phyloP scores from a whole-genome alignment of 1,140 invertebrate species.

The Drosophila asahinai region DNA sequence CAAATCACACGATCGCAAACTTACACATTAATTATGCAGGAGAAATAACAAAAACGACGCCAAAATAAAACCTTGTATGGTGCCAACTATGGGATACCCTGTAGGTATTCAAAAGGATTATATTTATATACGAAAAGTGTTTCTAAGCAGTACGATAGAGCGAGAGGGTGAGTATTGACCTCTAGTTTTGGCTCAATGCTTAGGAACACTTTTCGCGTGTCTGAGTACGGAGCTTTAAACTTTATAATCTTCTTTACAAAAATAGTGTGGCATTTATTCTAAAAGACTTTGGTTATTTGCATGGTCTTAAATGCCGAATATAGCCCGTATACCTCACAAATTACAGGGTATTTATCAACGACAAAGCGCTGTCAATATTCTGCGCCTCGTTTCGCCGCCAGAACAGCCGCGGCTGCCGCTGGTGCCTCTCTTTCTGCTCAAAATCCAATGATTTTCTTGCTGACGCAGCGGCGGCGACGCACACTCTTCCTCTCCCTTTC shows the following conservation, averaged over 20 bases:
- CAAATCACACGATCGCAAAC: conserved; percentile 47
- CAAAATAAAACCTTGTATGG: conserved; percentile 18
- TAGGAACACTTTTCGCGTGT: too few species aligned
- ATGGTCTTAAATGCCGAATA: not conserved
- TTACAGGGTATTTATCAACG: conserved; percentile 27
- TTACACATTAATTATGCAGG: conserved; percentile 45
- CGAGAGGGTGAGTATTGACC: too few species aligned
- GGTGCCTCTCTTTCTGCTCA: not conserved
- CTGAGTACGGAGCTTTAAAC: too few species aligned
- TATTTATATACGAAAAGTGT: too few species aligned
- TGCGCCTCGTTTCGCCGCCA: conserved; percentile 29
- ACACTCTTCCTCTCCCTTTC: conserved; percentile 2
- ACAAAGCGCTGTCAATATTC: conserved; percentile 32
- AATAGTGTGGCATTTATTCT: too few species aligned
- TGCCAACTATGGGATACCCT: conserved; percentile 8
- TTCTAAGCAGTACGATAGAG: too few species aligned
- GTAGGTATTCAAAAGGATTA: not conserved
- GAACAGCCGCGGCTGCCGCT: conserved; percentile 25
- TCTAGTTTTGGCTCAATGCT: too few species aligned
- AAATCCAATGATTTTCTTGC: conserved; percentile 62
- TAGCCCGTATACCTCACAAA: not conserved
- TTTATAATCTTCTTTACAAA: too few species aligned
- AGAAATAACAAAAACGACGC: conserved; percentile 43
- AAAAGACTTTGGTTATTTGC: too few species aligned
- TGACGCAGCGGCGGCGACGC: conserved; percentile 64